Conservation (phyloP, 2,113 vertebrate species). For the Solea solea region DNA sequence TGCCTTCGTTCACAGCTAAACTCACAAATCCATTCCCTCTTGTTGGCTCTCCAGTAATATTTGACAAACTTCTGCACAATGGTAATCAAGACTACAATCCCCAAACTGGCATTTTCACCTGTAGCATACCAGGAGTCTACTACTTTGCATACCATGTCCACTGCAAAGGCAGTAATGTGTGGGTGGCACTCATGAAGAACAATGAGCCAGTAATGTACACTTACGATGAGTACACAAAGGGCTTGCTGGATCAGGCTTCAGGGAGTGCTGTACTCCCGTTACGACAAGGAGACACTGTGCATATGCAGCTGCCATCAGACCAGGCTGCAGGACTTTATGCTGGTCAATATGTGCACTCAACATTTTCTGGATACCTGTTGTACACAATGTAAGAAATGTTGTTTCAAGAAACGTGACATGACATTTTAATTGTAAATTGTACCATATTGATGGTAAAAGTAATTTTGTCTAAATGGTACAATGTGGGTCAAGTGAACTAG, state of each 20-base stretch:
- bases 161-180: conserved; percentile 96
- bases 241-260: conserved; percentile 95
- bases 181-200: conserved; percentile 97
- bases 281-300: conserved; percentile 88
- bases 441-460: conserved; percentile 19
- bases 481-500: background rate
- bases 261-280: conserved; percentile 93
- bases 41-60: conserved; percentile 90
- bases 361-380: conserved; percentile 97
- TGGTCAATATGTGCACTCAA: conserved; percentile 94
- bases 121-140: conserved; percentile 93
- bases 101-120: conserved; percentile 94
- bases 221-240: conserved; percentile 97
- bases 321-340: conserved; percentile 97
- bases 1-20: conserved; percentile 93
- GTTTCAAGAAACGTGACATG: conserved; percentile 16
- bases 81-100: conserved; percentile 96
- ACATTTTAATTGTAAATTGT: conserved; percentile 7
- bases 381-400: conserved; percentile 88
- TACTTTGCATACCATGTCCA: conserved; percentile 97
- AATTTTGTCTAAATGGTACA: conserved; percentile 21
- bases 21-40: conserved; percentile 92
- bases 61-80: conserved; percentile 95
- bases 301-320: conserved; percentile 94
- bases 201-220: conserved; percentile 97